These are phyloP conservation scores for Syngnathoides biaculeatus DNA, from an alignment of 2,113 vertebrate genomes.

Conservation along the genomic window DNA sequence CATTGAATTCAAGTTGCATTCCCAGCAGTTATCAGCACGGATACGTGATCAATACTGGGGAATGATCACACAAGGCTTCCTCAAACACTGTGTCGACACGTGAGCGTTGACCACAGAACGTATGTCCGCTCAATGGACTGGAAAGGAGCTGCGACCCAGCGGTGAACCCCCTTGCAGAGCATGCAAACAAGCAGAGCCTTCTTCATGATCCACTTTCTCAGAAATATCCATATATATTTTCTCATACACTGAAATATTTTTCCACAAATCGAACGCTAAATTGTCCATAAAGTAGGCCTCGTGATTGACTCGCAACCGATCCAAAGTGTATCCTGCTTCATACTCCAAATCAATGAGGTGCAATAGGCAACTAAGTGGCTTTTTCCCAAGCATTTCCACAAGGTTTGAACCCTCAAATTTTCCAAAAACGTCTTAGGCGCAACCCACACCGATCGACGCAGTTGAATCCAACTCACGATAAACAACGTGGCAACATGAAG, in stretches of 20 bases:
- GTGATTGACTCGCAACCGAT: slow-evolving; percentile 7
- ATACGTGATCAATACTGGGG: slow-evolving; percentile 68
- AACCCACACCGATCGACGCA: no score
- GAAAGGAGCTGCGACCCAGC: slow-evolving; percentile 51
- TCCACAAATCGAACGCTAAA: no score
- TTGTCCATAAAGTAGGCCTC: no score
- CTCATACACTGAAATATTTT: no score
- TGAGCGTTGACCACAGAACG: slow-evolving; percentile 31
- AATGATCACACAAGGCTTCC: slow-evolving; percentile 69
- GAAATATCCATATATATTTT: slow-evolving; percentile 24
- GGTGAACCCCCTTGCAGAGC: background rate
- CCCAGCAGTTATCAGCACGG: slow-evolving; percentile 59
- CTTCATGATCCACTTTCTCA: slow-evolving; percentile 14
- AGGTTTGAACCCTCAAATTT: no score
- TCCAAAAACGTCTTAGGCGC: no score
- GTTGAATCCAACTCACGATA: no score
- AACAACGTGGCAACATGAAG: no score
- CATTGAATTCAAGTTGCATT: slow-evolving; percentile 62
- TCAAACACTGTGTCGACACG: slow-evolving; percentile 69
- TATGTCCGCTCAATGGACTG: slow-evolving; percentile 56
- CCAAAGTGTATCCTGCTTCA: no score
- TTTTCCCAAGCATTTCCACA: no score
- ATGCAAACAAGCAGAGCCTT: slow-evolving; percentile 47
- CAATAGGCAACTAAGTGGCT: no score
- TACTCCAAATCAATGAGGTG: no score